phyloP scores from a whole-genome alignment of 2,888 invertebrate species.

The Baronia brevicornis region DNA sequence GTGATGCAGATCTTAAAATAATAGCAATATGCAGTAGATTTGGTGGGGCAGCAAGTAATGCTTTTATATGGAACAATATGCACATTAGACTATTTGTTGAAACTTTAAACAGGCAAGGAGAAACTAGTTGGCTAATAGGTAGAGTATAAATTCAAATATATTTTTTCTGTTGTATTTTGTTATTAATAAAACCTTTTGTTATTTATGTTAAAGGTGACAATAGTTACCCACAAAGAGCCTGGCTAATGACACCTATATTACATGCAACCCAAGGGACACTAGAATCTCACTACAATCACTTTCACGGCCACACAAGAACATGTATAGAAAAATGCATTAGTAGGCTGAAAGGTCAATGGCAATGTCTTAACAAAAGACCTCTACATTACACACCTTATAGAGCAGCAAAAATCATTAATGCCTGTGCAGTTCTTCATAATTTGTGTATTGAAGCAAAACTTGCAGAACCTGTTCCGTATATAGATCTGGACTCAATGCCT shows the following conservation, averaged over 20 bases:
- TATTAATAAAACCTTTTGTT: too few species aligned
- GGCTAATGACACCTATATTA: conserved; percentile 47
- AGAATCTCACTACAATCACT: conserved; percentile 48
- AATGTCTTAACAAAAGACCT: conserved; percentile 40
- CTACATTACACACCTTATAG: conserved; percentile 44
- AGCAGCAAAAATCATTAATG: conserved; percentile 48
- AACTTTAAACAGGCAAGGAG: conserved; percentile 38
- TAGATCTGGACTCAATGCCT: conserved; percentile 32
- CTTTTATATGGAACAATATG: conserved; percentile 49
- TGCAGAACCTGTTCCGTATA: conserved; percentile 32
- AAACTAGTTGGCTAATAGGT: conserved; percentile 47
- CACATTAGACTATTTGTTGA: conserved; percentile 36
- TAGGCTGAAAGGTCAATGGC: conserved; percentile 44
- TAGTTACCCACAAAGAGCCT: conserved; percentile 45
- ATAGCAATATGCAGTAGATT: conserved; percentile 48
- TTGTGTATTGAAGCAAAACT: conserved; percentile 36
- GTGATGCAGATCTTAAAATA: conserved; percentile 45
- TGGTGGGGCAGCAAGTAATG: conserved; percentile 36
- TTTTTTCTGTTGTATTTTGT: conserved; percentile 2
- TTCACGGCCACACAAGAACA: conserved; percentile 38
- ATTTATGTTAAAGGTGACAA: conserved; percentile 31
- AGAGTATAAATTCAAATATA: conserved; percentile 4
- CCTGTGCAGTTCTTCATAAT: conserved; percentile 47
- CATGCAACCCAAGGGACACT: conserved; percentile 42
- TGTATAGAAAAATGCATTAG: conserved; percentile 42